Evolutionary conservation across 2,888 invertebrate genomes (phyloP), one percentile per base, ranked within the genome.

Genomic region (Axea sp.): DNA sequence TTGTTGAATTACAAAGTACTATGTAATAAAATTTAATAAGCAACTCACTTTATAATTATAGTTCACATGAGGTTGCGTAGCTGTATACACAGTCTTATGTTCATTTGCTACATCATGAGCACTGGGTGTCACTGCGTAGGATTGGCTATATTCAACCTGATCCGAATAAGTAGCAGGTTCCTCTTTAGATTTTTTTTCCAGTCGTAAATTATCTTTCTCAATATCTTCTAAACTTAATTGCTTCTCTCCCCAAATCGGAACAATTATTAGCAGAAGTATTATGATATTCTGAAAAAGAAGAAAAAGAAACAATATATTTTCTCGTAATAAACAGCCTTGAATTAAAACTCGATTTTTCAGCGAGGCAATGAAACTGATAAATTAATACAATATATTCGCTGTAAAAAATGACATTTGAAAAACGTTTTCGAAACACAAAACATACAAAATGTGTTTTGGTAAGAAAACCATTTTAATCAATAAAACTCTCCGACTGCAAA

Each of bases 171-270:
- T n/a, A 2, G 71, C 67, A 3, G 75, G 64, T 3, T 80, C 83
- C 6, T 72, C 22, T 28, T 80, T 81, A 80, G 59, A 85, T 77
- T 88, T 88, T 75, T 89, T 89, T 84, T 92, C 92, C 77, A 90
- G 90, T 49, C 90, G 90, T 51, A 92, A 85, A 80, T 92, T 93
- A 80, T 94, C 94, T 24, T 91, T 90, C 83, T 94, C 94, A 75
- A 94, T 93, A 85, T 94, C 94, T 84, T 94, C 93, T 41, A 94
- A 88, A 77, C 92, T 91, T 62, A 93, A 90, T 86, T 92, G 93
- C 83, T 91, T 90, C 60, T 92, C 91, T 41, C 88, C 90, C 15
- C 81, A 73, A 1, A 83, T 85, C 35, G 84, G 75, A 26, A 80
- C 76, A 55, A 82, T 62, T 12, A 85, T 39, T 17, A 84, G 24